phyloP scores from a whole-genome alignment of 2,797 vertebrate species.

The Sebastes reedi region DNA sequence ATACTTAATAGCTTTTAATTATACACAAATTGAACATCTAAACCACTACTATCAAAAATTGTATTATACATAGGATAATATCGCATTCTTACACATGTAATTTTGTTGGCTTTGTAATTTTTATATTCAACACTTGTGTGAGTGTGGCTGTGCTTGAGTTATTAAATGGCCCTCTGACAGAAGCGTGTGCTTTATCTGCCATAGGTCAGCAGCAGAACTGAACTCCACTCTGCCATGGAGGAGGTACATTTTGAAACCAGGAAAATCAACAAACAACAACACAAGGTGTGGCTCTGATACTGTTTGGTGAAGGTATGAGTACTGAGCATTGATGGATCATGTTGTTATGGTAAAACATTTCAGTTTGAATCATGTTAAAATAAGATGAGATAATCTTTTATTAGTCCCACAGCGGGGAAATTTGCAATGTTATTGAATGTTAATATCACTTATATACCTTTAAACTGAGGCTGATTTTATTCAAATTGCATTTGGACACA shows the following conservation, averaged over 20 bases:
- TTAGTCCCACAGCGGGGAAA: too few relatives aligned
- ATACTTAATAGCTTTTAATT: neutral
- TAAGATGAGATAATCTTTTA: too few relatives aligned
- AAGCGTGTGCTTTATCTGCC: neutral
- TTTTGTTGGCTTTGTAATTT: neutral
- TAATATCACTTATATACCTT: too few relatives aligned
- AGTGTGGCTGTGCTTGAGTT: neutral
- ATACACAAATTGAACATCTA: neutral
- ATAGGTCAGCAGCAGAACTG: neutral
- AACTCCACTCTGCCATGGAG: neutral
- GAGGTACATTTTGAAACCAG: neutral
- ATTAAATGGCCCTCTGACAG: neutral
- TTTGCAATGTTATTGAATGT: too few relatives aligned
- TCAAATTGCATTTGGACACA: too few relatives aligned
- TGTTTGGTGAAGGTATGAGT: neutral
- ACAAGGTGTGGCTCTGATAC: neutral
- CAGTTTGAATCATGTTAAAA: too few relatives aligned
- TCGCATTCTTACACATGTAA: neutral
- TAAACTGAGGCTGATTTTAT: too few relatives aligned
- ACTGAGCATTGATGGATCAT: neutral
- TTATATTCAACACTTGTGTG: neutral
- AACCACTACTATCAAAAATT: neutral
- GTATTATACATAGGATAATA: neutral
- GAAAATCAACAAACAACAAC: neutral
- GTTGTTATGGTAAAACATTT: neutral